Evolutionary conservation across 1,140 invertebrate species (phyloP), one percentile per base, ranked within the genome.

Genomic region (Cydia fagiglandana): DNA sequence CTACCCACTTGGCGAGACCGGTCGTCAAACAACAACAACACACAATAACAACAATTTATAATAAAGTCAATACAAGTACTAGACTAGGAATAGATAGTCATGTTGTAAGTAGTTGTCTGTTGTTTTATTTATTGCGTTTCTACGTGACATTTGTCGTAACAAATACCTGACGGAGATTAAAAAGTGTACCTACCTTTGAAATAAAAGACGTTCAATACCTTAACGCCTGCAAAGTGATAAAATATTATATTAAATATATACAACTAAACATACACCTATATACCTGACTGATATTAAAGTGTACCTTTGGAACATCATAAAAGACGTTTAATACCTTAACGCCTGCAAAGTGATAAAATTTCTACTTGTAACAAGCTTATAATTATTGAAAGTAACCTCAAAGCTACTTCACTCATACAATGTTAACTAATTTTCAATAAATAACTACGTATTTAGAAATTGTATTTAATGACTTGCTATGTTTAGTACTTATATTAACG

Each of bases 341-440:
- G 20, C 17, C 15, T 24, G 56, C n/a, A 24, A 61, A 61, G 20
- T 61, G 20, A 61, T 61, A 61, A 61, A 61, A 61, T 24, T 61
- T 61, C 56, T 61, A 61, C 17, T 10, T 61, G 20, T 61, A 61
- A 20, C 56, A 20, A 24, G 20, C 56, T 61, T 61, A 24, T 61
- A 61, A 61, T 61, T 61, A 61, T n/a, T 61, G 20, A 61, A 61
- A 61, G 56, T 61, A 20, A 61, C 56, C 20, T 61, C 6, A 61
- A 61, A 61, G 56, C 17, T 24, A 24, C 56, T 13, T 15, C 45
- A 10, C 45, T 61, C 2, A 61, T 61, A 61, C 56, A 61, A 61
- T 61, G 56, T 61, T 61, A 24, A 24, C 56, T 12, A 24, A 61
- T 61, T 17, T 53, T 53, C 50, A 61, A 61, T 61, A 53, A 56